A percentile compares a stretch with the other conserved stretches of the same genome.
These are phyloP conservation scores for Hyla sarda DNA, from an alignment of 2,113 vertebrate species.

Conservation along the genomic window DNA sequence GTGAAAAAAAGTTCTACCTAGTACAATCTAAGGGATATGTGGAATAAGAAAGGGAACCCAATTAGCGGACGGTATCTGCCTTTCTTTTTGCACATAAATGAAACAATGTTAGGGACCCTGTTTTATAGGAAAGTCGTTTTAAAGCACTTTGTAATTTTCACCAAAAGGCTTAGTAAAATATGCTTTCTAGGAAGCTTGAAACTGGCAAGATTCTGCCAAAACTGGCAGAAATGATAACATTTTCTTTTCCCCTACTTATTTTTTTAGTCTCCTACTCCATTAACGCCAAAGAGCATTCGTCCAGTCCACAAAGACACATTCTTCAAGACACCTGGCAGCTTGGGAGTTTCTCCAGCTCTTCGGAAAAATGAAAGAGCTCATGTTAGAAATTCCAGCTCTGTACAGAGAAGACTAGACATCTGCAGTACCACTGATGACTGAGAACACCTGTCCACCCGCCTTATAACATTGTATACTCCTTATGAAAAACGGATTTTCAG, in stretches of 20 bases:
- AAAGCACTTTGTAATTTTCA: neutral
- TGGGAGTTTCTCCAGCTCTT: conserved; percentile 68
- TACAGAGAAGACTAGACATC: conserved; percentile 88
- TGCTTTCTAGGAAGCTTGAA: no score
- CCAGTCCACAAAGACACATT: conserved; percentile 75
- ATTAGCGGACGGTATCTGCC: no score
- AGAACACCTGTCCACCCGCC: neutral
- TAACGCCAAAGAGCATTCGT: conserved; percentile 80
- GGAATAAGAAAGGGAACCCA: no score
- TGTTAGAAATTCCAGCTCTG: conserved; percentile 74
- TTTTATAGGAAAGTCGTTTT: neutral
- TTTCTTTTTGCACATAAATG: no score
- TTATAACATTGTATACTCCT: neutral
- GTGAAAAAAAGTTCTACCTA: no score
- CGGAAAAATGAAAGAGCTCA: conserved; percentile 72
- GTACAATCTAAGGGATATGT: no score
- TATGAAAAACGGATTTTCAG: conserved; percentile 6
- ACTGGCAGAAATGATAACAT: no score
- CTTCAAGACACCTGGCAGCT: conserved; percentile 89
- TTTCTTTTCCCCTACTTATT: conserved; percentile 2
- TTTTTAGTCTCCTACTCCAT: conserved; percentile 73
- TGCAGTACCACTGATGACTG: conserved; percentile 71
- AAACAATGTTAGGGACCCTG: no score
- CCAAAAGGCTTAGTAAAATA: no score
- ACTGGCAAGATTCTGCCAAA: no score